Evolutionary conservation across 2,888 invertebrate species (phyloP).

Genomic region (Silvanus unidentatus): DNA sequence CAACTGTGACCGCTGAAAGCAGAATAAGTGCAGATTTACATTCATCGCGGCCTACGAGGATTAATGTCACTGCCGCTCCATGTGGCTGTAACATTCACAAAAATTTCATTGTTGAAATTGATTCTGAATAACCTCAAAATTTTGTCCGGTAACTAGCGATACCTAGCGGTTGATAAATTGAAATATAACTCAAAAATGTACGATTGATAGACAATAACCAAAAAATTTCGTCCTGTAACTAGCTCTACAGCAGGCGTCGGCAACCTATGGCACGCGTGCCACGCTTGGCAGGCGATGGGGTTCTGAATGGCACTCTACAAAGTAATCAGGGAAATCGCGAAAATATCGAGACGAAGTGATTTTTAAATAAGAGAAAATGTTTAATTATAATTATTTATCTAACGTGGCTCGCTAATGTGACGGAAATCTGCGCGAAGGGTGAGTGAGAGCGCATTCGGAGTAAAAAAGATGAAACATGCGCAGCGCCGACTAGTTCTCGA

Average conservation of each 20-base stretch:
- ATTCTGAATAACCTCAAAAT: no score
- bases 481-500: slow-evolving; percentile 4
- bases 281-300: slow-evolving; percentile 4
- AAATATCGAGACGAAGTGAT: slow-evolving; percentile 5
- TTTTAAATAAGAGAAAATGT: slow-evolving; percentile 1
- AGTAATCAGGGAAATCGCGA: slow-evolving; percentile 5
- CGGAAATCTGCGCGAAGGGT: not conserved
- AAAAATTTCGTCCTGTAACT: no score
- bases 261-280: slow-evolving; percentile 5
- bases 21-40: no score
- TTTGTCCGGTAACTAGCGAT: no score
- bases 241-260: slow-evolving; percentile 3
- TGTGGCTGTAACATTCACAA: no score
- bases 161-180: no score
- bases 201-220: no score
- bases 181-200: no score
- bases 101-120: no score
- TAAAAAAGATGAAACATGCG: slow-evolving; percentile 1
- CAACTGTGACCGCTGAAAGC: no score
- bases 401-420: not conserved
- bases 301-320: slow-evolving; percentile 5
- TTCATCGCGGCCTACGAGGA: no score
- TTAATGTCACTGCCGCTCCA: no score
- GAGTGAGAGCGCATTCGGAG: not conserved
- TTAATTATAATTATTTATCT: not conserved